A percentile compares a stretch with the other conserved stretches of the same genome.
Conservation (phyloP, 1,140 invertebrate genomes). For the Phenacoccus solenopsis region DNA sequence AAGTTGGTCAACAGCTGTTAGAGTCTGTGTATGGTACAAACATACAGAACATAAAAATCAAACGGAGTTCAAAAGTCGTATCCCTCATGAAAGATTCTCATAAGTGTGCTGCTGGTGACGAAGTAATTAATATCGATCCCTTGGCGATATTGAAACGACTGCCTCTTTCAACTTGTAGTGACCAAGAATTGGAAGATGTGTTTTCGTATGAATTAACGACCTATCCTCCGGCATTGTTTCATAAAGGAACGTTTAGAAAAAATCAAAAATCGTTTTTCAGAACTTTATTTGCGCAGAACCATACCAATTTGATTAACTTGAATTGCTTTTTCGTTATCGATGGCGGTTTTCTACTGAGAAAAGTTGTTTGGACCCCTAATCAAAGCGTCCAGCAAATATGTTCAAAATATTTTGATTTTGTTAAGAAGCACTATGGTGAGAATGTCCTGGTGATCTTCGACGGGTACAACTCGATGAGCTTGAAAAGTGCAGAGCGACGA, state of each 20-base stretch:
- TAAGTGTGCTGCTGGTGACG: slow-evolving; percentile 30
- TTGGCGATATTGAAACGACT: slow-evolving; percentile 34
- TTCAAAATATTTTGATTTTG: no score
- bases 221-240: slow-evolving; percentile 33
- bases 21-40: no score
- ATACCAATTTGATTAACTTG: no score
- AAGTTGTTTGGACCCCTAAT: slow-evolving; percentile 26
- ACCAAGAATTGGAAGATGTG: slow-evolving; percentile 31
- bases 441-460: no score
- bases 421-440: no score
- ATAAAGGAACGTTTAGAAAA: slow-evolving; percentile 34
- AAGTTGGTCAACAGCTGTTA: slow-evolving; percentile 31
- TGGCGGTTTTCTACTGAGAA: slow-evolving; percentile 27
- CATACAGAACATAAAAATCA: slow-evolving; percentile 26
- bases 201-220: slow-evolving; percentile 34
- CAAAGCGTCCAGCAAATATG: no score
- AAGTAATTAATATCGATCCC: slow-evolving; percentile 31
- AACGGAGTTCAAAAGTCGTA: neutral
- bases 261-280: slow-evolving; percentile 31
- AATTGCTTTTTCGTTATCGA: slow-evolving; percentile 22
- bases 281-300: no score
- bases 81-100: neutral
- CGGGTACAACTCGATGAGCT: no score
- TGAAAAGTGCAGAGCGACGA: no score
- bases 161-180: slow-evolving; percentile 29